phyloP scores from a whole-genome alignment of 2,797 vertebrate species.

The Chaetodon trifasciatus region DNA sequence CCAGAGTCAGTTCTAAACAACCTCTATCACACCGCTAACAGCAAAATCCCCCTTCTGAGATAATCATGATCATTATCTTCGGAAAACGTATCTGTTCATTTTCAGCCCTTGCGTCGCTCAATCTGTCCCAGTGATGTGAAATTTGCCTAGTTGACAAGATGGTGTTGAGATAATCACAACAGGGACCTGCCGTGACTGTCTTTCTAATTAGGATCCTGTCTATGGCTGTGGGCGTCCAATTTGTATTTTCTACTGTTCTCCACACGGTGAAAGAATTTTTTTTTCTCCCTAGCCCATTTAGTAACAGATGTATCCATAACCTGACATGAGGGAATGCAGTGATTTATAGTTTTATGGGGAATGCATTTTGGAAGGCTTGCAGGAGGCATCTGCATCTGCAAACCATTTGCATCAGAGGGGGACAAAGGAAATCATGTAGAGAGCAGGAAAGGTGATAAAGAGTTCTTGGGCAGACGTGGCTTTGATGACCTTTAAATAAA shows the following conservation, averaged over 20 bases:
- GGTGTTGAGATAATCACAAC: constrained; percentile 74
- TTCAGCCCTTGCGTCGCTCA: constrained; percentile 54
- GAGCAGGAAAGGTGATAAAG: constrained; percentile 49
- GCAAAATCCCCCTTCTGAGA: constrained; percentile 54
- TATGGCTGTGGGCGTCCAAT: constrained; percentile 55
- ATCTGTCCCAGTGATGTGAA: constrained; percentile 69
- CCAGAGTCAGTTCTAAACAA: constrained; percentile 62
- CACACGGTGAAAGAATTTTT: constrained; percentile 3
- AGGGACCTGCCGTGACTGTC: constrained; percentile 64
- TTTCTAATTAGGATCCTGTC: constrained; percentile 76
- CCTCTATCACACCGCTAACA: constrained; percentile 54
- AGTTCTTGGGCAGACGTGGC: constrained; percentile 10
- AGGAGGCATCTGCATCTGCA: constrained; percentile 77
- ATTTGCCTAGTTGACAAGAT: constrained; percentile 79
- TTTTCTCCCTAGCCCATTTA: constrained; percentile 51
- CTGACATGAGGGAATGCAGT: constrained; percentile 74
- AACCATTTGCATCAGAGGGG: constrained; percentile 64
- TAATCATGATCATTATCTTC: constrained; percentile 74
- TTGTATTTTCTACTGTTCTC: constrained; percentile 65
- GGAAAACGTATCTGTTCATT: constrained; percentile 73
- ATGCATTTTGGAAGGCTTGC: constrained; percentile 74
- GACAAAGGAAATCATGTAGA: constrained; percentile 41
- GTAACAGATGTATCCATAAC: constrained; percentile 72
- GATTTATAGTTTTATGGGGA: constrained; percentile 81
- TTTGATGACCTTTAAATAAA: constrained; percentile 51